Conservation (phyloP, 1,140 invertebrate genomes). For the Apocrypta bakeri region DNA sequence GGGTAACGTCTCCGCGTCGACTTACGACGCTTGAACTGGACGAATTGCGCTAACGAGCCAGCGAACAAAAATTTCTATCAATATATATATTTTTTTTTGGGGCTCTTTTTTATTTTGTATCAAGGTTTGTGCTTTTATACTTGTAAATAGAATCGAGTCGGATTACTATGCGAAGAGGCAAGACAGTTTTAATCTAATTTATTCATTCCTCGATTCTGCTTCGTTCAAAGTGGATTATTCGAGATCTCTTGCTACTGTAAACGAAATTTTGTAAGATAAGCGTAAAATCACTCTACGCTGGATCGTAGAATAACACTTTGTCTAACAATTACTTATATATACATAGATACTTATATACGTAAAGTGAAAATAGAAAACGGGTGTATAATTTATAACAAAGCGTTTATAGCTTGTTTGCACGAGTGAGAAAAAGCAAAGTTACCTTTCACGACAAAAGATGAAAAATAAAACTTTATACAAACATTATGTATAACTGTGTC, state of each 20-base stretch:
- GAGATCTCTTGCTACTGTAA: too few species aligned
- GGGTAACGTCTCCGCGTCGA: slow-evolving; percentile 96
- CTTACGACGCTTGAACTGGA: slow-evolving; percentile 88
- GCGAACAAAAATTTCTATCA: slow-evolving; percentile 22
- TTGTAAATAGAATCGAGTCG: neutral
- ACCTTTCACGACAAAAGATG: neutral
- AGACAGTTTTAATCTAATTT: neutral
- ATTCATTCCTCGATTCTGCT: neutral
- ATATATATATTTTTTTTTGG: slow-evolving; percentile 39
- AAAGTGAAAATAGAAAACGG: neutral
- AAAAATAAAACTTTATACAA: neutral
- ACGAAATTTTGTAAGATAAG: too few species aligned
- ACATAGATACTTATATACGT: neutral
- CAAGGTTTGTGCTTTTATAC: neutral
- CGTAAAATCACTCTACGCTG: neutral
- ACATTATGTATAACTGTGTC: too few species aligned
- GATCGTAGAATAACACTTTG: slow-evolving; percentile 22
- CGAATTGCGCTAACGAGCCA: neutral
- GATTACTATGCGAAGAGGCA: neutral
- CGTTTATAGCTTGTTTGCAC: neutral
- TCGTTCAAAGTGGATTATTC: neutral
- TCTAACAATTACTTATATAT: neutral
- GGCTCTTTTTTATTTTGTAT: neutral
- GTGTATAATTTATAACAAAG: neutral
- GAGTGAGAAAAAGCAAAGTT: neutral